Percentiles rank a stretch among this genome's conserved stretches.
These are phyloP conservation scores for Coregonus ussuriensis DNA, from an alignment of 2,797 vertebrate species.

Conservation along the genomic window DNA sequence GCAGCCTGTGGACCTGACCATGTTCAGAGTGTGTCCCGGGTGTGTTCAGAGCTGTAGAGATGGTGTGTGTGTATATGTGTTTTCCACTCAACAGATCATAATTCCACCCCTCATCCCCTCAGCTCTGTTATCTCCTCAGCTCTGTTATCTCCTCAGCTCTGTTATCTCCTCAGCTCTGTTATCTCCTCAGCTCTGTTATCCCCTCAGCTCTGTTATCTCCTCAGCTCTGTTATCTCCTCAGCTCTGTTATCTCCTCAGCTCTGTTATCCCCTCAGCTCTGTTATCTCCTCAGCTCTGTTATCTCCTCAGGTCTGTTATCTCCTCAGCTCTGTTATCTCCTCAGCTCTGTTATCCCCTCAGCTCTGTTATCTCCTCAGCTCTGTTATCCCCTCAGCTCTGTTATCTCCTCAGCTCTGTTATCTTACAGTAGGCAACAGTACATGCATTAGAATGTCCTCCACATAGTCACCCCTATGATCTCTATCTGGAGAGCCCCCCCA, in stretches of 20 bases:
- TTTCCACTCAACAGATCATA: slow-evolving; percentile 34
- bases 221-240: too few relatives aligned
- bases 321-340: neutral
- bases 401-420: slow-evolving; percentile 35
- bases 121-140: too few relatives aligned
- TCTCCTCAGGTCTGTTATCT: too few relatives aligned
- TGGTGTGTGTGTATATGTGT: slow-evolving; percentile 4
- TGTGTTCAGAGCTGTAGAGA: slow-evolving; percentile 32
- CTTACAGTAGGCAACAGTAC: slow-evolving; percentile 24
- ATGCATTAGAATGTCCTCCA: slow-evolving; percentile 70
- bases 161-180: too few relatives aligned
- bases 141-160: too few relatives aligned
- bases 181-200: too few relatives aligned
- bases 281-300: too few relatives aligned
- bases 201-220: too few relatives aligned
- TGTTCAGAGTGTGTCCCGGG: slow-evolving; percentile 33
- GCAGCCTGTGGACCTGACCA: slow-evolving; percentile 44
- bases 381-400: slow-evolving; percentile 32
- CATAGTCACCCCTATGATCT: slow-evolving; percentile 55
- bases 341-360: neutral
- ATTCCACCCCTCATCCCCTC: slow-evolving; percentile 4
- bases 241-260: too few relatives aligned
- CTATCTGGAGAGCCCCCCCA: slow-evolving; percentile 46
- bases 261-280: too few relatives aligned
- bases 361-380: neutral